Conservation (phyloP, 2,113 vertebrate species). For the Chiloscyllium plagiosum region DNA sequence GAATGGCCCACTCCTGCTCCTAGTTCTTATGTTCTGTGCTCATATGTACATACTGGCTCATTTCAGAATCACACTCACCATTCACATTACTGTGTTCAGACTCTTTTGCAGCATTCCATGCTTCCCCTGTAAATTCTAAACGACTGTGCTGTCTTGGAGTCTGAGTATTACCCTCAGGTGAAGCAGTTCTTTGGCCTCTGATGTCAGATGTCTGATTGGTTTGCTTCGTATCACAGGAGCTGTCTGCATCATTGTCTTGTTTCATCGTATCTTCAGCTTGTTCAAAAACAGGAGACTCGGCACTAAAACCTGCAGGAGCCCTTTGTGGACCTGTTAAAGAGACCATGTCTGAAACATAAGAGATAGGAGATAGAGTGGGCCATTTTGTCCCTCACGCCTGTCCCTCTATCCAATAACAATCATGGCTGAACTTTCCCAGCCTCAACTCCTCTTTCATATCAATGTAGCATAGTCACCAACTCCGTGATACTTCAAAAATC, state of each 20-base stretch:
- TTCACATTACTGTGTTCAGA: neutral
- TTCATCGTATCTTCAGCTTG: neutral
- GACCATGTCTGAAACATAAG: neutral
- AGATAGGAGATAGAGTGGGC: no score
- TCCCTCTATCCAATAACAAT: no score
- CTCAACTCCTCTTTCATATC: no score
- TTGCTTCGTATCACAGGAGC: neutral
- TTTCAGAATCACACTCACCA: neutral
- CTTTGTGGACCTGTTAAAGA: neutral
- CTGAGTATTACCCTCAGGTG: neutral
- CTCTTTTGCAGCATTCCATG: neutral
- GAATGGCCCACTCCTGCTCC: no score
- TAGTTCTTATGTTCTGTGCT: no score
- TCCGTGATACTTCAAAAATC: no score
- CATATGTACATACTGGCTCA: neutral
- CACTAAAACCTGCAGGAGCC: neutral
- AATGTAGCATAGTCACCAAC: no score
- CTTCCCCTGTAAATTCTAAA: neutral
- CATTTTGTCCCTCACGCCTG: no score
- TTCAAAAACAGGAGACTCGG: neutral
- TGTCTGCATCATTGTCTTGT: neutral
- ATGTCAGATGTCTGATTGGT: neutral
- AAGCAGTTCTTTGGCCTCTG: neutral
- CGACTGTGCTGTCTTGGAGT: neutral
- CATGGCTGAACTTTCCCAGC: no score